phyloP scores from a whole-genome alignment of 2,113 vertebrate species.

The Chionis minor region DNA sequence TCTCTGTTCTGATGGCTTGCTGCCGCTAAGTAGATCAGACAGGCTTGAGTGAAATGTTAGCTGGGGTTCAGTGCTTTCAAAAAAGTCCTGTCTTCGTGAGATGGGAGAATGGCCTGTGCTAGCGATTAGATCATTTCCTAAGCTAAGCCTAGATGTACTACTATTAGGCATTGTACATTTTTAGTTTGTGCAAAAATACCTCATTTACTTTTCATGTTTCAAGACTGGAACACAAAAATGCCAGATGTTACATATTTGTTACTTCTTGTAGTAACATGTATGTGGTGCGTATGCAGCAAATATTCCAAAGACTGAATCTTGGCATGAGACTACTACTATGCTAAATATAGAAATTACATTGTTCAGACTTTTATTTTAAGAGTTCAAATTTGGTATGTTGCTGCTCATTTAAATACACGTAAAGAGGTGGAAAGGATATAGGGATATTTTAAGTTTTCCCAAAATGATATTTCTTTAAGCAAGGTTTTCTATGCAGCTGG shows the following conservation, averaged over 20 bases:
- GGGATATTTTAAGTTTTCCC: constrained; percentile 8
- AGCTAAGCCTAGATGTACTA: background rate
- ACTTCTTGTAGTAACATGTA: background rate
- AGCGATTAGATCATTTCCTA: background rate
- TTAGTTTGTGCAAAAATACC: background rate
- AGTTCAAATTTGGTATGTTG: background rate
- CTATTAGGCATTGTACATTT: background rate
- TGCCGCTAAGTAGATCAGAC: background rate
- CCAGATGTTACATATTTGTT: background rate
- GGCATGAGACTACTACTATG: background rate
- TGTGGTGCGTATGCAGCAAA: background rate
- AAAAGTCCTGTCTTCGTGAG: background rate
- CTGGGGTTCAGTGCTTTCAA: background rate
- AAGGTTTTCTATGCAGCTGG: constrained; percentile 2
- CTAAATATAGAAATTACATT: constrained; percentile 34
- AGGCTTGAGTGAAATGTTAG: background rate
- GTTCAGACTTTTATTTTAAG: constrained; percentile 17
- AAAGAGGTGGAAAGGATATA: background rate
- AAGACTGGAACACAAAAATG: background rate
- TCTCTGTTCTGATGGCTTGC: background rate
- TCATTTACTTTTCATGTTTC: background rate
- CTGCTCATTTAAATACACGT: background rate
- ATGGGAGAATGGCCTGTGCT: background rate
- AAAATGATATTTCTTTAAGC: background rate
- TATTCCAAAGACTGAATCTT: background rate